phyloP scores from a whole-genome alignment of 92 coral and sea anemone genomes.

The Epizoanthus ramosus region DNA sequence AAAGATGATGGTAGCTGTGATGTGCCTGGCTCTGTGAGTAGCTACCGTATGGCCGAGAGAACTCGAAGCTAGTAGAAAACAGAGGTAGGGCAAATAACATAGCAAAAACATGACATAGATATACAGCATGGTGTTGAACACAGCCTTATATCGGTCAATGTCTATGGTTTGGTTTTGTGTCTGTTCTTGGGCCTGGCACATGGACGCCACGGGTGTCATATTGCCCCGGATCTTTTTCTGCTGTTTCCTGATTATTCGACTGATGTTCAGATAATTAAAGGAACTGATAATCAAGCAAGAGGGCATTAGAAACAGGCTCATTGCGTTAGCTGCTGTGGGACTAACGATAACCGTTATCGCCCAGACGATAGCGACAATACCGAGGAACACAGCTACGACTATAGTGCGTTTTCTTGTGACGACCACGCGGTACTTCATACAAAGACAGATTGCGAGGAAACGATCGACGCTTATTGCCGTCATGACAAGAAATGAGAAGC shows the following conservation, averaged over 20 bases:
- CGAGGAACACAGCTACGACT: not conserved
- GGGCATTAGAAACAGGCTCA: constrained; percentile 9
- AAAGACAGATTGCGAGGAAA: constrained; percentile 14
- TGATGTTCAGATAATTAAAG: constrained; percentile 14
- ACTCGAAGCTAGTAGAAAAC: constrained; percentile 4
- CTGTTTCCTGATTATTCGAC: constrained; percentile 15
- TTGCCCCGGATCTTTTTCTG: constrained; percentile 1
- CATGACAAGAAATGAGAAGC: constrained; percentile 25
- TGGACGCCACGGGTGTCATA: not conserved
- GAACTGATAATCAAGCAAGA: constrained; percentile 3
- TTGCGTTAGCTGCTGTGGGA: not conserved
- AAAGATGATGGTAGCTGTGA: constrained; percentile 15
- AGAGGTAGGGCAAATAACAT: constrained; percentile 18
- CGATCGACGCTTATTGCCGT: constrained; percentile 30
- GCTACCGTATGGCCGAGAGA: constrained; percentile 4
- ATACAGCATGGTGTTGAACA: constrained; percentile 7
- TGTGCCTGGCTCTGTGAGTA: not conserved
- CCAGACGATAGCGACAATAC: not conserved
- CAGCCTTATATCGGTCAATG: constrained; percentile 6
- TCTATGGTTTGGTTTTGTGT: not conserved
- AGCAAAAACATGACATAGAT: not conserved
- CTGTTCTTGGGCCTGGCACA: not conserved
- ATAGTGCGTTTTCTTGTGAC: constrained; percentile 3
- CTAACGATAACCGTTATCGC: constrained; percentile 4
- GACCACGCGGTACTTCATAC: constrained; percentile 28